Conservation (phyloP, 1,140 invertebrate genomes). For the Diorhabda sublineata region DNA sequence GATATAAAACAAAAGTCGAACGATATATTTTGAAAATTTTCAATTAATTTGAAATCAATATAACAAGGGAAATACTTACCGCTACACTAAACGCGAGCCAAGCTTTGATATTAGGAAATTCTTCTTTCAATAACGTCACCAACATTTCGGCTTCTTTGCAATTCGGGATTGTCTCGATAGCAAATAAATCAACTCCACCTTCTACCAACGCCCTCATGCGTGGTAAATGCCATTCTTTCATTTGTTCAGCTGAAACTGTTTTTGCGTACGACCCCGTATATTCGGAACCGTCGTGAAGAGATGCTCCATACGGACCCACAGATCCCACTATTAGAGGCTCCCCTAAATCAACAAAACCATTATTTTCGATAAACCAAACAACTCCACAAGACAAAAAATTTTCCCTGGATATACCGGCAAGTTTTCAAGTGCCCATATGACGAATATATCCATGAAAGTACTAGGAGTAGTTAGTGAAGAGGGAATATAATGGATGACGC, state of each 20-base stretch:
- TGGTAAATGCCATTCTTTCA: constrained; percentile 77
- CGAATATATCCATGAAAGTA: no score
- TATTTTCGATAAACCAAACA: no score
- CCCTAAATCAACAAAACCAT: constrained; percentile 11
- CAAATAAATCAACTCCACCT: constrained; percentile 75
- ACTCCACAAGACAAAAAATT: no score
- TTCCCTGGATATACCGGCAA: no score
- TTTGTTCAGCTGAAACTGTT: constrained; percentile 57
- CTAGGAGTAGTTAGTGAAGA: no score
- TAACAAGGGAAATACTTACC: constrained; percentile 50
- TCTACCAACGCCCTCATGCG: constrained; percentile 71
- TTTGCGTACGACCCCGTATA: constrained; percentile 81
- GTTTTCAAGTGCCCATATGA: no score
- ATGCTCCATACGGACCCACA: constrained; percentile 87
- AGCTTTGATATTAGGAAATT: constrained; percentile 67
- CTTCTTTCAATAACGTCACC: constrained; percentile 64
- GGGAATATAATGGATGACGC: no score
- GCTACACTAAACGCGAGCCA: constrained; percentile 84
- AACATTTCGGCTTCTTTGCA: constrained; percentile 75
- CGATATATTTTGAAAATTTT: no score
- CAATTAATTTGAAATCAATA: no score
- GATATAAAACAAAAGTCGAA: no score
- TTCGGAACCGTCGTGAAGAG: constrained; percentile 82
- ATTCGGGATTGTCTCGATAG: constrained; percentile 87
- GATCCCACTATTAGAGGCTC: constrained; percentile 70